Evolutionary conservation across 1,140 invertebrate genomes (phyloP).

Genomic region (Plectrocnemia conspersa): DNA sequence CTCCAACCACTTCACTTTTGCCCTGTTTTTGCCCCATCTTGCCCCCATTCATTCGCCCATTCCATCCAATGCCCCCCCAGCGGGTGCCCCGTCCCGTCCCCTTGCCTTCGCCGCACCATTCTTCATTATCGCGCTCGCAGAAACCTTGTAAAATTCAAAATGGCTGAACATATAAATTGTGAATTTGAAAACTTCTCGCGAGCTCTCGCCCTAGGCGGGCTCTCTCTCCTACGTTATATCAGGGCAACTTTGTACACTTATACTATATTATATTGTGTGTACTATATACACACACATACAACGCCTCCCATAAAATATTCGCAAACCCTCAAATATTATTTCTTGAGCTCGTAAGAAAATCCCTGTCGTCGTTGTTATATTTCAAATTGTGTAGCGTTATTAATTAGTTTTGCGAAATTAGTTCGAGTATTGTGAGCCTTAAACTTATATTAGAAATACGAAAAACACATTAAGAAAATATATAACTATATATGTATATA

Average conservation of each 20-base stretch:
- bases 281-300: neutral
- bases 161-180: slow-evolving; percentile 36
- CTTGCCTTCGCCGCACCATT: slow-evolving; percentile 10
- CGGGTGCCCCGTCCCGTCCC: neutral
- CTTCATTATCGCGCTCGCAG: slow-evolving; percentile 33
- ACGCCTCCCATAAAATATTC: slow-evolving; percentile 21
- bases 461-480: neutral
- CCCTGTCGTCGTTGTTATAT: no score
- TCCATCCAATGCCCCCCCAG: neutral
- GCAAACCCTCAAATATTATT: slow-evolving; percentile 1
- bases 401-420: neutral
- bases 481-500: neutral
- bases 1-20: slow-evolving; percentile 25
- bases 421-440: neutral
- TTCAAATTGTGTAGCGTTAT: neutral
- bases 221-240: neutral
- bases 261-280: no score
- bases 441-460: neutral
- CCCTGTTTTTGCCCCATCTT: slow-evolving; percentile 24
- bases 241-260: slow-evolving; percentile 1
- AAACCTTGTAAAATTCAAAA: slow-evolving; percentile 37
- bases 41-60: slow-evolving; percentile 7
- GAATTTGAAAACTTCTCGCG: slow-evolving; percentile 34
- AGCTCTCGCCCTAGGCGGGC: slow-evolving; percentile 17
- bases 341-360: slow-evolving; percentile 16